Conservation (phyloP, 2,888 invertebrate genomes). For the Lepidonotus clava region DNA sequence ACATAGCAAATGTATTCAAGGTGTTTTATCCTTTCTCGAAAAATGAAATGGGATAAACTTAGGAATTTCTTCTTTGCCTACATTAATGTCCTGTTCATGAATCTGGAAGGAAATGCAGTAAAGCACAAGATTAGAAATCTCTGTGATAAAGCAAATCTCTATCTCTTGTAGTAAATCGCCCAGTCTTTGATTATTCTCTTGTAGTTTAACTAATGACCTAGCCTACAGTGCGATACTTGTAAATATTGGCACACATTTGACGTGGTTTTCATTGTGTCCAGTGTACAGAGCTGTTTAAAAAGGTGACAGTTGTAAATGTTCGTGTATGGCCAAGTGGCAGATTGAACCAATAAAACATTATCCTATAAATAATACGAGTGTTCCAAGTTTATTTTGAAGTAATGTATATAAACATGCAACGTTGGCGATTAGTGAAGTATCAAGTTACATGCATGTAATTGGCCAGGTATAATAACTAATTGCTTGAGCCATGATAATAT, state of each 20-base stretch:
- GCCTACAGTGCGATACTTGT: too few species aligned
- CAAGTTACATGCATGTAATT: too few species aligned
- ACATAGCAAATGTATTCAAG: too few species aligned
- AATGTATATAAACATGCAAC: too few species aligned
- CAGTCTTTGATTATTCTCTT: not conserved
- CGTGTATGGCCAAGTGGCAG: constrained; percentile 7
- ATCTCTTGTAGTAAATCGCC: not conserved
- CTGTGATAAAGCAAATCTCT: not conserved
- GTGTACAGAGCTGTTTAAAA: not conserved
- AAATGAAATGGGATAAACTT: too few species aligned
- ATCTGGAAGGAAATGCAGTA: not conserved
- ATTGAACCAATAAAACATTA: constrained; percentile 1
- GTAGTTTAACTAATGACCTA: not conserved
- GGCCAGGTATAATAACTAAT: too few species aligned
- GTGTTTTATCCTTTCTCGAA: too few species aligned
- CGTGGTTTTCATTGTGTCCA: not conserved
- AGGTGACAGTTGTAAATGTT: not conserved
- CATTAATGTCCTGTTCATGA: not conserved
- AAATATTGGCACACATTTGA: too few species aligned
- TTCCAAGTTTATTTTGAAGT: too few species aligned
- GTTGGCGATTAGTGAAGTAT: too few species aligned
- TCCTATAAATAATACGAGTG: not conserved
- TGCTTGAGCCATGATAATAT: too few species aligned
- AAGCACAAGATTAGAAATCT: not conserved
- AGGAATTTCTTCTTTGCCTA: too few species aligned